These are phyloP conservation scores for Pseudopipra pipra DNA, from an alignment of 2,113 vertebrate species.

Conservation along the genomic window DNA sequence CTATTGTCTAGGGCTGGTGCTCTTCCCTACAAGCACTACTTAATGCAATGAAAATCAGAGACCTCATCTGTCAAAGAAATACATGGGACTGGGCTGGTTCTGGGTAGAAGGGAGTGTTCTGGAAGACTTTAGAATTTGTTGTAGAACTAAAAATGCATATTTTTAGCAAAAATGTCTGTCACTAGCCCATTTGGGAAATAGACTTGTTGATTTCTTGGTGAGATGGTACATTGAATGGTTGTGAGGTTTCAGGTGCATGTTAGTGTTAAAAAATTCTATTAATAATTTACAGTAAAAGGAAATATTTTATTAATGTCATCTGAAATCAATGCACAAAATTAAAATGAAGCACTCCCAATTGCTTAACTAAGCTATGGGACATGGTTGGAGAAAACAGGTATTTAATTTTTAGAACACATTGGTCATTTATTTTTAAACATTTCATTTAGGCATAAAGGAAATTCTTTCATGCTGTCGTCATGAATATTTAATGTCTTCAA, in stretches of 20 bases:
- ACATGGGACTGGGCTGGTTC: background rate
- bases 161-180: background rate
- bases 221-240: background rate
- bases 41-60: conserved; percentile 42
- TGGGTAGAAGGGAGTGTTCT: background rate
- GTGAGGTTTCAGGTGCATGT: conserved; percentile 19
- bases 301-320: conserved; percentile 64
- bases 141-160: background rate
- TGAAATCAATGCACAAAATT: conserved; percentile 59
- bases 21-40: background rate
- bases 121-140: background rate
- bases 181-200: background rate
- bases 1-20: background rate
- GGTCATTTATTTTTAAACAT: conserved; percentile 61
- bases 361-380: conserved; percentile 26
- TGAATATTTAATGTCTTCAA: conserved; percentile 58
- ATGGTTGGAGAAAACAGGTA: conserved; percentile 31
- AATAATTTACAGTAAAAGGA: conserved; percentile 53
- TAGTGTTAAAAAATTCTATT: conserved; percentile 47
- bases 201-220: conserved; percentile 27
- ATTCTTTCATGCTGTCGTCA: conserved; percentile 19
- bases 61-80: conserved; percentile 37
- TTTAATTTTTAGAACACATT: conserved; percentile 58
- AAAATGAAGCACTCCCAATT: conserved; percentile 46
- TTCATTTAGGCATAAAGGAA: conserved; percentile 53